Conservation (phyloP, 1,140 invertebrate genomes). For the Caligus rogercresseyi region DNA sequence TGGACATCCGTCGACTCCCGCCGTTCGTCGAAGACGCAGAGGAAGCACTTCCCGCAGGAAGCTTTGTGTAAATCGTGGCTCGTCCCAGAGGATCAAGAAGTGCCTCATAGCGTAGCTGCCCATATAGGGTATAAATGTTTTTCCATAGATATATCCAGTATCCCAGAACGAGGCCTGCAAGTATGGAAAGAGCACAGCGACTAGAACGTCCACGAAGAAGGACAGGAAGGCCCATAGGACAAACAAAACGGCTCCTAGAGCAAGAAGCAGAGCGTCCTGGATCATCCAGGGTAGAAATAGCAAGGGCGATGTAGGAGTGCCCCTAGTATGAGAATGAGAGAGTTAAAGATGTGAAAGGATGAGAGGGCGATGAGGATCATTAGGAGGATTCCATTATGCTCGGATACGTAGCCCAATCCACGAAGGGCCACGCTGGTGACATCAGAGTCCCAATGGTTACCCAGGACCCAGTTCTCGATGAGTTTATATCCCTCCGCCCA, state of each 20-base stretch:
- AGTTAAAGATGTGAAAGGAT: constrained; percentile 4
- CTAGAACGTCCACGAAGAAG: constrained; percentile 15
- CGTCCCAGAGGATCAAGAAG: not conserved
- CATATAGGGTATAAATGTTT: not conserved
- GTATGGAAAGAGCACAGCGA: constrained; percentile 14
- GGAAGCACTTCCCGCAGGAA: not conserved
- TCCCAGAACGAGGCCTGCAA: constrained; percentile 13
- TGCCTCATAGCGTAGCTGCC: not conserved
- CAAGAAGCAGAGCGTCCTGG: not conserved
- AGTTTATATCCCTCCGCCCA: constrained; percentile 7
- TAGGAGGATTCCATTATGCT: constrained; percentile 1
- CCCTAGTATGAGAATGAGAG: constrained; percentile 6
- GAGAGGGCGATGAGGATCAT: constrained; percentile 10
- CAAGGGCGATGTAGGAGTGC: not conserved
- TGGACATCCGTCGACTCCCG: not conserved
- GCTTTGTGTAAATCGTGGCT: not conserved
- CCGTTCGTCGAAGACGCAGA: not conserved
- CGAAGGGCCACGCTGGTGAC: constrained; percentile 2
- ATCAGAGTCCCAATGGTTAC: constrained; percentile 8
- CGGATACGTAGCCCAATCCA: not conserved
- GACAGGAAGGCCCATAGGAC: constrained; percentile 10
- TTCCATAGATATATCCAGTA: constrained; percentile 15
- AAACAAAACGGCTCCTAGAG: not conserved
- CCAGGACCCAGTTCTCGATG: constrained; percentile 6
- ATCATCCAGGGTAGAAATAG: constrained; percentile 17